Evolutionary conservation across 2,113 vertebrate genomes (phyloP).

Genomic region (Oostethus manadensis): DNA sequence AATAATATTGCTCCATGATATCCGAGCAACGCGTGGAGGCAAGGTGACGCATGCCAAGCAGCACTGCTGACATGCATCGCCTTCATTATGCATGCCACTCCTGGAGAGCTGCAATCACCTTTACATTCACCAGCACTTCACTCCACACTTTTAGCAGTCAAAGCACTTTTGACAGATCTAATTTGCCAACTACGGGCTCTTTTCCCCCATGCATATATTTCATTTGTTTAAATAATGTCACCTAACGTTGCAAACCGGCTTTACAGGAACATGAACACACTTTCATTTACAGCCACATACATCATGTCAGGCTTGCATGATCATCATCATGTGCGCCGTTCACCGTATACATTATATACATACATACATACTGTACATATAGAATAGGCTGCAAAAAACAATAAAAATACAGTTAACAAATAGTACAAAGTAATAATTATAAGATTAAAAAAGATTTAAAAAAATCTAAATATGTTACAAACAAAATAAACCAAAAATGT

Average conservation of each 20-base stretch:
- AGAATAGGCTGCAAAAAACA: too few species aligned
- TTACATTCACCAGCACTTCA: background rate
- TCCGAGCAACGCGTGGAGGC: too few species aligned
- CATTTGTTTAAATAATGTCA: background rate
- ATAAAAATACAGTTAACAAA: too few species aligned
- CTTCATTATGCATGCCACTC: conserved; percentile 4
- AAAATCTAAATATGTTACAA: too few species aligned
- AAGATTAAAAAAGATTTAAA: too few species aligned
- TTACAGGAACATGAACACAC: background rate
- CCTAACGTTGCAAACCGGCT: background rate
- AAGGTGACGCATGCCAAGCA: background rate
- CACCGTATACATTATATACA: too few species aligned
- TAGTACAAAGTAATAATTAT: too few species aligned
- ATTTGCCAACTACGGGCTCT: background rate
- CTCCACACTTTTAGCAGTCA: background rate
- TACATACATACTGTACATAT: too few species aligned
- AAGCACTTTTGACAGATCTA: background rate
- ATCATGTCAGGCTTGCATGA: too few species aligned
- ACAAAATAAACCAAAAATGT: too few species aligned
- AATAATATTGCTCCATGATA: background rate
- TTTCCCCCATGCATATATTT: background rate
- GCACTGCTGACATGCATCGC: background rate
- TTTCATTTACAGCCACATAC: too few species aligned
- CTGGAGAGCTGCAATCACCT: background rate
- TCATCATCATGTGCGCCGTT: too few species aligned